Base-by-base conservation (phyloP, 2,113 vertebrate species). In the Mixornis gularis region DNA sequence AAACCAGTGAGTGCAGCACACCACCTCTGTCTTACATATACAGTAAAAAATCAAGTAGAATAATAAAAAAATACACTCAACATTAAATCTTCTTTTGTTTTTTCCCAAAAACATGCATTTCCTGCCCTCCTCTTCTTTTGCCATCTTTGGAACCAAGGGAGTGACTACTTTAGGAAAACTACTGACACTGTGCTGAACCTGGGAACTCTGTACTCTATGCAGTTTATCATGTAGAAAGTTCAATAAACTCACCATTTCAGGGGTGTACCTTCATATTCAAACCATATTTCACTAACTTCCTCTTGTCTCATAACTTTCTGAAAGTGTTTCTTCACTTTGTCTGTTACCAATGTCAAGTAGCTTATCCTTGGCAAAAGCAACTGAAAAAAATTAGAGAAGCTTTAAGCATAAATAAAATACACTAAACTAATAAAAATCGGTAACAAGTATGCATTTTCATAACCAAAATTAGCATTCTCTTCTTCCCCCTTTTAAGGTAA, bases 241-340 rank as follows among this genome's bases (percentile, higher is more conserved):
- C 92, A 94, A 44, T 38, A 65, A 94, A 98, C 98, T 98, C 95
- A 99, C 99, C 99, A 99, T 98, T 99, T 99, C 79, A 99, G 97
- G 19, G 99, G 98, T 64, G 98, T 99, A 66, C 99, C 99, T 98
- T 99, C 99, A 18, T 99, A 99, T 95, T 99, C 99, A 89, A 99
- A 99, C 99, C 99, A 99, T 98, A 99, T 99, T 97, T 99, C 99
- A 96, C 98, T 98, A 87, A 98, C 98, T 65, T 99, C 99, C 71
- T 99, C 99, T 63, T 98, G 97, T 95, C 97, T 99, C 98, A 99
- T 98, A 90, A 98, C 98, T 97, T 99, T 99, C 94, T 98, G 98
- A 97, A 99, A 99, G 95, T 99, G 99, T 89, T 99, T 99, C 97
- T 99, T 99, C 95, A 99, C 99, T 97, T 99, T 99, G 98, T 99